Evolutionary conservation across 2,888 invertebrate species (phyloP).

Genomic region (Orthosia incerta): DNA sequence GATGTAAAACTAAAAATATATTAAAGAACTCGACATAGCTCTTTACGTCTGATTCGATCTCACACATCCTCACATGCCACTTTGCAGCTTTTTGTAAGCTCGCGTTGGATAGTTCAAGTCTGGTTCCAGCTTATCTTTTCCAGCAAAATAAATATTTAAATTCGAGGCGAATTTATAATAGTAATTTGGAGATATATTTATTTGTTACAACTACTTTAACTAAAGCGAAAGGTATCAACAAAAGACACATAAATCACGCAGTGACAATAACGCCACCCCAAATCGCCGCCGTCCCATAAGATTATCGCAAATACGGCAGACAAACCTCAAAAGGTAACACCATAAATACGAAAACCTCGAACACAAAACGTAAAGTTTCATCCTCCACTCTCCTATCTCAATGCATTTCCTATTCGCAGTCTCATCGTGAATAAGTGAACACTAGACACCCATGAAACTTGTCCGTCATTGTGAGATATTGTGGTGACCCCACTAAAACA

Average conservation of each 20-base stretch:
- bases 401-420: constrained; percentile 44
- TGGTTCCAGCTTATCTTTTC: background rate
- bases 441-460: constrained; percentile 51
- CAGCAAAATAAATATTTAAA: background rate
- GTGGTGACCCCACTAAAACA: constrained; percentile 74
- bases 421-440: constrained; percentile 62
- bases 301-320: constrained; percentile 41
- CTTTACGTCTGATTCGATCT: background rate
- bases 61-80: background rate
- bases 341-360: constrained; percentile 39
- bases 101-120: background rate
- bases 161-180: background rate
- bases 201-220: background rate
- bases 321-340: constrained; percentile 16
- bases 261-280: background rate
- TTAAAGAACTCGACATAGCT: background rate
- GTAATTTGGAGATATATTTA: background rate
- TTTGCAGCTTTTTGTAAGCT: background rate
- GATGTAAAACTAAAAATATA: background rate
- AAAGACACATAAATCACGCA: background rate
- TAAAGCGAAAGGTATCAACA: background rate
- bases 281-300: constrained; percentile 25
- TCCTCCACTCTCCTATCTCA: constrained; percentile 29
- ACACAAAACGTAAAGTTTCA: constrained; percentile 47
- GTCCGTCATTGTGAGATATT: constrained; percentile 67